Percentiles rank a stretch among this genome's conserved stretches.
Evolutionary conservation across 2,888 invertebrate genomes (phyloP).

Genomic region (Chymomyza procnemis): DNA sequence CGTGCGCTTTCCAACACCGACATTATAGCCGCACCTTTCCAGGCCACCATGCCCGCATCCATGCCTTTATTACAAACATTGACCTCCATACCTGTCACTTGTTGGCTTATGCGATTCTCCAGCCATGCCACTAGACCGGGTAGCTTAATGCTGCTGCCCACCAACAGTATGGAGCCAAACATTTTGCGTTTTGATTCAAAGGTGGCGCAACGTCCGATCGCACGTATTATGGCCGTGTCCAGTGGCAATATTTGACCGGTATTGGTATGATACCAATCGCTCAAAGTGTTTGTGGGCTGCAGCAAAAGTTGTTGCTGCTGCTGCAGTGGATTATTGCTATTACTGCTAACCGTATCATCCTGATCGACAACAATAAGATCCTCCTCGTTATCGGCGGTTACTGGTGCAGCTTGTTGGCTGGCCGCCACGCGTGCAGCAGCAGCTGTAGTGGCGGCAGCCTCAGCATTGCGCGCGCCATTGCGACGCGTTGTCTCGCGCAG

Average conservation of each 20-base stretch:
- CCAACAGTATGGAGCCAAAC: constrained; percentile 94
- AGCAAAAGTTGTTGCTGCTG: constrained; percentile 38
- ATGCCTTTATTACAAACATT: constrained; percentile 94
- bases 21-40: constrained; percentile 97
- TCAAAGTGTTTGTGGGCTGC: constrained; percentile 9
- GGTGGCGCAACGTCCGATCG: constrained; percentile 92
- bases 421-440: not conserved
- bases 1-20: constrained; percentile 95
- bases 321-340: constrained; percentile 53
- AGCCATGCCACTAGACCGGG: constrained; percentile 91
- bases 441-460: constrained; percentile 7
- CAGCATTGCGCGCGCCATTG: constrained; percentile 50
- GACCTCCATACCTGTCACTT: constrained; percentile 90
- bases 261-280: constrained; percentile 81
- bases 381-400: constrained; percentile 79
- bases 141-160: constrained; percentile 95
- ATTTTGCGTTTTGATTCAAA: constrained; percentile 95
- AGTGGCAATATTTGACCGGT: constrained; percentile 90
- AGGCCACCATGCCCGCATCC: constrained; percentile 92
- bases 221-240: constrained; percentile 93
- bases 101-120: constrained; percentile 89
- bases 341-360: constrained; percentile 63
- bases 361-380: constrained; percentile 80
- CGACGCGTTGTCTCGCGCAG: constrained; percentile 88
- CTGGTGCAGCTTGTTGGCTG: constrained; percentile 79